Evolutionary conservation across 2,888 invertebrate genomes (phyloP).

Genomic region (Homarus gammarus): DNA sequence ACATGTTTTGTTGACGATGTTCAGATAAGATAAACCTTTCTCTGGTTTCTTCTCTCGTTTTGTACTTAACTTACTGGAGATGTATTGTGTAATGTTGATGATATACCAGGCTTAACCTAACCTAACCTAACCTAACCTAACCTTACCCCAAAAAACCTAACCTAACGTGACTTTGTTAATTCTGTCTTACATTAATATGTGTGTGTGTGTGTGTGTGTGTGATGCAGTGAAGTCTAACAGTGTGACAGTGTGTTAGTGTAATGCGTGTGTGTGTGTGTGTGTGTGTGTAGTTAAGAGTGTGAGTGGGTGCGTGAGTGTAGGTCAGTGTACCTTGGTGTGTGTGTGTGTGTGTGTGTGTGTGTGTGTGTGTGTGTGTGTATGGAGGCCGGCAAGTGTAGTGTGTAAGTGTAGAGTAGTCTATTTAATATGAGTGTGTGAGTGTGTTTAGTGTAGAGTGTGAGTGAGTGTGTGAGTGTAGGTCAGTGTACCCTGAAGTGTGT

Average conservation of each 20-base stretch:
- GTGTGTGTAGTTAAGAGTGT: too few relatives aligned
- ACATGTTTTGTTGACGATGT: too few relatives aligned
- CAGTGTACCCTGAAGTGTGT: background rate
- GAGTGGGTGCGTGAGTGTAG: background rate
- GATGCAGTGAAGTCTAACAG: too few relatives aligned
- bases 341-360: slow-evolving; percentile 30
- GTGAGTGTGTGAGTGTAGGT: slow-evolving; percentile 2
- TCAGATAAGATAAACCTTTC: too few relatives aligned
- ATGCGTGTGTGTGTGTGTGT: background rate
- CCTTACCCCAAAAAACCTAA: too few relatives aligned
- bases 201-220: background rate
- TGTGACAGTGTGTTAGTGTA: background rate
- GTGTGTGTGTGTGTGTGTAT: background rate
- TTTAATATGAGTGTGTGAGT: slow-evolving; percentile 31
- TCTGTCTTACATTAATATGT: background rate
- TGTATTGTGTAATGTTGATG: too few relatives aligned
- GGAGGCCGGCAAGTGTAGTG: too few relatives aligned
- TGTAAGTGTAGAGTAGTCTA: background rate
- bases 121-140: too few relatives aligned
- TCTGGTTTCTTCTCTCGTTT: too few relatives aligned
- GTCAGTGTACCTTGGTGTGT: slow-evolving; percentile 17
- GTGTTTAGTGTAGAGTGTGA: background rate
- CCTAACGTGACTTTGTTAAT: too few relatives aligned
- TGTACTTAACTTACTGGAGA: too few relatives aligned
- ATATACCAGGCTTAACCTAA: too few relatives aligned